Evolutionary conservation across 2,888 invertebrate genomes (phyloP).

Genomic region (Caenorhabditis angaria): DNA sequence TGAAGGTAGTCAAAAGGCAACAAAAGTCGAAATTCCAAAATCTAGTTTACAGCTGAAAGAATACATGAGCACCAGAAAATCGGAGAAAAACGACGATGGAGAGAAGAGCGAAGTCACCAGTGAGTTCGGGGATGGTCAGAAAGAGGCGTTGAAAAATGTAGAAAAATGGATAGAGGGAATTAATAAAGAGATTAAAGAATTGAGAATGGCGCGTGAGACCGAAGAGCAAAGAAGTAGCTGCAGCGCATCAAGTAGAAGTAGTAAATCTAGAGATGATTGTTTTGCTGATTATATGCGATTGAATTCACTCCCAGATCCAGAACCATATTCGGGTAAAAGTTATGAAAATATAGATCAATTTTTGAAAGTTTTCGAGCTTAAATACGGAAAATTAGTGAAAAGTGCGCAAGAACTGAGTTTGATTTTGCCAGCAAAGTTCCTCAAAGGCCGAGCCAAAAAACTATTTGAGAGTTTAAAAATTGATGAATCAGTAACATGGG

Average conservation of each 20-base stretch:
- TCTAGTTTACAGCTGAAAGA: not conserved
- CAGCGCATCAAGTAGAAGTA: not conserved
- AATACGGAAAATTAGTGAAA: not conserved
- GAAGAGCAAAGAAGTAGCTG: too few relatives aligned
- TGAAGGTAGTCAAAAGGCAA: too few relatives aligned
- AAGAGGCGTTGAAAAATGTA: not conserved
- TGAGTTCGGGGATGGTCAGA: slow-evolving; percentile 3
- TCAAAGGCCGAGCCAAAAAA: not conserved
- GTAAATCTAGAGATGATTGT: not conserved
- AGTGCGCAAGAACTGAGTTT: not conserved
- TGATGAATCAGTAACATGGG: not conserved
- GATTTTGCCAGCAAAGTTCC: not conserved
- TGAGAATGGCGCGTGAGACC: too few relatives aligned
- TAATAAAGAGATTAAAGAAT: too few relatives aligned
- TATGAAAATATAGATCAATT: not conserved
- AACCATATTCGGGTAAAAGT: not conserved
- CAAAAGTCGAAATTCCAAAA: too few relatives aligned
- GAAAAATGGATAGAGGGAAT: not conserved
- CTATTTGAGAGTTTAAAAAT: not conserved
- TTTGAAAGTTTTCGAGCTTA: not conserved
- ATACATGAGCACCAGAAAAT: not conserved
- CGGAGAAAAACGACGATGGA: not conserved
- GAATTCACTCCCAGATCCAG: not conserved
- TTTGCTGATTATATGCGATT: not conserved
- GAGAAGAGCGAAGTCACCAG: not conserved